Evolutionary conservation across 2,888 invertebrate genomes (phyloP), one percentile per base, ranked within the genome.

Genomic region (Ypsolopha sequella): DNA sequence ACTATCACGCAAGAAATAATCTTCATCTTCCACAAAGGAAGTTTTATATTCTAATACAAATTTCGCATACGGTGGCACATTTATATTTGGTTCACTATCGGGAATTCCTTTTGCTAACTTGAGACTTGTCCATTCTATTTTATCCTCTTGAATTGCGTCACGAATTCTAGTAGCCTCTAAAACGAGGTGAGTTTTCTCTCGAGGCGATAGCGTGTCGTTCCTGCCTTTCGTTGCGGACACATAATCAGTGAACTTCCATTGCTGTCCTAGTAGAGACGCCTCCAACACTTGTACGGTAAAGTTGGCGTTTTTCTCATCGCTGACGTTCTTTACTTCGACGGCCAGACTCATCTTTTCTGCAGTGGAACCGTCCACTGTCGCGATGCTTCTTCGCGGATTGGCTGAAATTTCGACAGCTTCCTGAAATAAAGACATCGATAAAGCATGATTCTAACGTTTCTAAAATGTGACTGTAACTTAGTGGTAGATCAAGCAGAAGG

Each of bases 271-370:
- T 38, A 92, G 68, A 0, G 89, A 88, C 1, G 90, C 88, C 58
- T 90, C 89, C 35, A 89, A 67, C 14, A 92, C 67, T 56, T 88
- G 78, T 73, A 85, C 54, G 76, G 89, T 59, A 70, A 68, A n/a
- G 8, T 89, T 80, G 0, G 88, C 87, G 62, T 90, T 89, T 62
- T 91, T 91, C 10, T 89, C 81, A 60, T 89, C 88, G 68, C 91
- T 91, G 39, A 91, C 81, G 73, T 94, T 94, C 61, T 91, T 92
- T 0, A 92, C 80, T 64, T 90, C 91, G 3, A 93, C 75, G 38
- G 91, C 89, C 9, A 95, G 66, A 48, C 91, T 91, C 65, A 94
- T 77, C 50, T 89, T 90, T 59, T 91, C 89, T 36, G 78, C 67
- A 9, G 72, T 66, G 7, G 76, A 72, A 0, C 66, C 73, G 6